A percentile compares a stretch with the other conserved stretches of the same genome.
These are phyloP conservation scores for Micrasema minimum DNA, from an alignment of 1,140 invertebrate species.

Conservation along the genomic window DNA sequence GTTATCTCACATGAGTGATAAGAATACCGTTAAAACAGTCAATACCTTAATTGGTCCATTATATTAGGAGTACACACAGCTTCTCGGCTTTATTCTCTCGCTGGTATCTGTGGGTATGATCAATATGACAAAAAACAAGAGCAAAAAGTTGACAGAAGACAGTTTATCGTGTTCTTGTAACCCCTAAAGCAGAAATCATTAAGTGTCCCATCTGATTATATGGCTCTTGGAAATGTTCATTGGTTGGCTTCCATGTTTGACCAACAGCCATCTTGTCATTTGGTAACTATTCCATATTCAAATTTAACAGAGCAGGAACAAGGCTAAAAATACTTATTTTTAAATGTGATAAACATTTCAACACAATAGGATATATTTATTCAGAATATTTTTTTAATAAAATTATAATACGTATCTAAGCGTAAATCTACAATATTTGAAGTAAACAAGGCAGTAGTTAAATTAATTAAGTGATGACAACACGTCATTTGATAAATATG, in stretches of 20 bases:
- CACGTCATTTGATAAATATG: too few species aligned
- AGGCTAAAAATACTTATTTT: not conserved
- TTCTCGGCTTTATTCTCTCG: slow-evolving; percentile 28
- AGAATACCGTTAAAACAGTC: not conserved
- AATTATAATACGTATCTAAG: not conserved
- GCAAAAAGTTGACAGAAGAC: slow-evolving; percentile 14
- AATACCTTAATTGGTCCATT: slow-evolving; percentile 18
- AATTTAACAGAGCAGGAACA: not conserved
- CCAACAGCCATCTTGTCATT: slow-evolving; percentile 21
- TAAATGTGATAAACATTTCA: not conserved
- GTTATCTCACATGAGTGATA: too few species aligned
- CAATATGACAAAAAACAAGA: slow-evolving; percentile 27
- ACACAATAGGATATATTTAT: not conserved
- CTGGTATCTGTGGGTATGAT: slow-evolving; percentile 19
- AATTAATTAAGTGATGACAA: too few species aligned
- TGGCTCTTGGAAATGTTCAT: slow-evolving; percentile 18
- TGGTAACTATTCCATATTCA: not conserved
- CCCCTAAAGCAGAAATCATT: slow-evolving; percentile 17
- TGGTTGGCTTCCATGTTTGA: slow-evolving; percentile 26
- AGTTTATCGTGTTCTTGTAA: slow-evolving; percentile 10
- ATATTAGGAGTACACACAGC: slow-evolving; percentile 6
- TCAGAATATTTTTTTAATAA: not conserved
- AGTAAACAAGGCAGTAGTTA: not conserved
- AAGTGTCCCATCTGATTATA: slow-evolving; percentile 19
- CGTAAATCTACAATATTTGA: not conserved